phyloP scores from a whole-genome alignment of 2,888 invertebrate genomes.

The Urechis unicinctus region DNA sequence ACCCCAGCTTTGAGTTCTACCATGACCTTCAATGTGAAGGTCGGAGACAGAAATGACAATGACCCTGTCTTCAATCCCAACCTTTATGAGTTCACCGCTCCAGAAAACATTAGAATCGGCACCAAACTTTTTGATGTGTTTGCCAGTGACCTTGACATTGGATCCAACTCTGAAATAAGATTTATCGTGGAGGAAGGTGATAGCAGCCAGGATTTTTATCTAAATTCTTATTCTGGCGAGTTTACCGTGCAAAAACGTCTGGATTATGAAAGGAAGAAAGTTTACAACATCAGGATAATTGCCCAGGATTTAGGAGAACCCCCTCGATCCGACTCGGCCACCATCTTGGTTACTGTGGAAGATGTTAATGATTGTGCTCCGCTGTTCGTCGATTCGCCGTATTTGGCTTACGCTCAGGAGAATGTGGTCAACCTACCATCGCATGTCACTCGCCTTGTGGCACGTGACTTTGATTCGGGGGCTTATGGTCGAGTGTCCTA shows the following conservation, averaged over 20 bases:
- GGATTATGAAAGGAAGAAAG: slow-evolving; percentile 83
- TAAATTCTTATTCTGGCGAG: slow-evolving; percentile 75
- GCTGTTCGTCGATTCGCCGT: slow-evolving; percentile 88
- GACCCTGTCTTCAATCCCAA: slow-evolving; percentile 58
- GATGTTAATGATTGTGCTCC: slow-evolving; percentile 94
- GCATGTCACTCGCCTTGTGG: slow-evolving; percentile 62
- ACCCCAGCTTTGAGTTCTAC: slow-evolving; percentile 22
- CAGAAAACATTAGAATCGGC: slow-evolving; percentile 90
- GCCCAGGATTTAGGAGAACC: slow-evolving; percentile 62
- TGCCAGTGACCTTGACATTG: slow-evolving; percentile 62
- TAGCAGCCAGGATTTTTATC: slow-evolving; percentile 46
- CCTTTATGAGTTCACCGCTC: slow-evolving; percentile 68
- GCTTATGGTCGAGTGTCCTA: slow-evolving; percentile 74
- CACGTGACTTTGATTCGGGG: slow-evolving; percentile 62
- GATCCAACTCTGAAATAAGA: slow-evolving; percentile 81
- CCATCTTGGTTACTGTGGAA: slow-evolving; percentile 72
- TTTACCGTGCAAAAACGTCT: slow-evolving; percentile 86
- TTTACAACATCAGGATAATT: slow-evolving; percentile 74
- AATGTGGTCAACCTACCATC: slow-evolving; percentile 54
- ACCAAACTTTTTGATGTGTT: slow-evolving; percentile 74
- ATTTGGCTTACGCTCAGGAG: slow-evolving; percentile 77
- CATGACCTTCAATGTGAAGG: slow-evolving; percentile 25
- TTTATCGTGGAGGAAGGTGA: slow-evolving; percentile 60
- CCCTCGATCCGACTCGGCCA: slow-evolving; percentile 65
- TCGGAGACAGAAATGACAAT: slow-evolving; percentile 38